Evolutionary conservation across 2,888 invertebrate genomes (phyloP).

Genomic region (Drosophila mimica): DNA sequence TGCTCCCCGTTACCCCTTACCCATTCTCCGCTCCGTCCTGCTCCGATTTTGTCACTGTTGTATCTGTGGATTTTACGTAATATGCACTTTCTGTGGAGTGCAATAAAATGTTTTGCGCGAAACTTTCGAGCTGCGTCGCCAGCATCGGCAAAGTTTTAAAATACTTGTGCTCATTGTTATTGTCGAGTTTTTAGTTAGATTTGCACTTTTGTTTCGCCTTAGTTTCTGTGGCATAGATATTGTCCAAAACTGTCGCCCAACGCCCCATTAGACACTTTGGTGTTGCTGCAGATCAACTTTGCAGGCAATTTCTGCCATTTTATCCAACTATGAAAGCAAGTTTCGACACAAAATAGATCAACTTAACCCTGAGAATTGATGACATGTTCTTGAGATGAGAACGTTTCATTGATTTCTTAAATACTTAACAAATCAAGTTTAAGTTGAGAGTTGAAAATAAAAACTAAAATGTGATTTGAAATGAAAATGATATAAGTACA

Average conservation of each 20-base stretch:
- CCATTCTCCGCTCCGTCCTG: neutral
- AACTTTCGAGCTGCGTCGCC: conserved; percentile 63
- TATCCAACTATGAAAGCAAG: conserved; percentile 14
- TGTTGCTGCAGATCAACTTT: conserved; percentile 50
- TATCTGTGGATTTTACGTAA: conserved; percentile 60
- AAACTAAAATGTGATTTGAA: neutral
- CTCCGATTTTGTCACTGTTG: conserved; percentile 23
- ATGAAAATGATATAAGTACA: too few species aligned
- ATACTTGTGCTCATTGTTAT: conserved; percentile 65
- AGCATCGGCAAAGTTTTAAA: conserved; percentile 54
- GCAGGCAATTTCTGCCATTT: conserved; percentile 20
- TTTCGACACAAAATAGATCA: conserved; percentile 28
- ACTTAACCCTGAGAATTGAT: conserved; percentile 7
- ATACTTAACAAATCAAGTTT: neutral
- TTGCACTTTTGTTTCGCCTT: conserved; percentile 65
- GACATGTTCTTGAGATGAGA: neutral
- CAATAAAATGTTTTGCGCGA: conserved; percentile 77
- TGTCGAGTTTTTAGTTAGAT: conserved; percentile 72
- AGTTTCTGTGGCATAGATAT: conserved; percentile 40
- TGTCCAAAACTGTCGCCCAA: conserved; percentile 56
- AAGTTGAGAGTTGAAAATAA: neutral
- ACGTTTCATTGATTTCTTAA: neutral
- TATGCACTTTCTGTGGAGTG: conserved; percentile 71
- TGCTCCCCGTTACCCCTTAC: neutral
- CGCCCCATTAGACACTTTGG: conserved; percentile 61